phyloP scores from a whole-genome alignment of 2,797 vertebrate species.

The Cossypha dichroa region DNA sequence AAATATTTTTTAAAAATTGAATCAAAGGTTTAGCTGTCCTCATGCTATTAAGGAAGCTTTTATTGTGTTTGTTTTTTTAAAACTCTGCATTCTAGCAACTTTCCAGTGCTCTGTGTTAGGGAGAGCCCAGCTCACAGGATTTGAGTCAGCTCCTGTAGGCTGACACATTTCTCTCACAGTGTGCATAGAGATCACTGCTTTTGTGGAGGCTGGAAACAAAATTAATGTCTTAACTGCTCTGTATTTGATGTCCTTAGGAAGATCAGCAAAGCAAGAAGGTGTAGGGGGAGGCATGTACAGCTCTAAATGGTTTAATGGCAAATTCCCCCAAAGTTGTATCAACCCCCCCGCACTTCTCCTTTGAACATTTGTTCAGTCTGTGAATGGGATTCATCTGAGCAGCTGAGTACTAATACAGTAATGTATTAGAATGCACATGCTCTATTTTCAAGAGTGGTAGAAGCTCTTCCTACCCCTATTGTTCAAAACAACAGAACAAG shows the following conservation, averaged over 20 bases:
- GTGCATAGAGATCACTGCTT: fast-evolving
- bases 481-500: background rate
- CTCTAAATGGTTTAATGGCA: background rate
- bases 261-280: background rate
- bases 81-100: background rate
- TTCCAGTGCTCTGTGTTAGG: background rate
- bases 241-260: background rate
- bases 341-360: fast-evolving
- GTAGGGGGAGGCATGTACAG: too few relatives aligned
- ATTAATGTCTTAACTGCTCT: background rate
- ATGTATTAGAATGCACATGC: background rate
- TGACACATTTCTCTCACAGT: fast-evolving
- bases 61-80: background rate
- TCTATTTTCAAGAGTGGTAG: background rate
- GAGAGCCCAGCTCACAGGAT: background rate
- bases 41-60: background rate
- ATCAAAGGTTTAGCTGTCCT: background rate
- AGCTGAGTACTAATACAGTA: background rate
- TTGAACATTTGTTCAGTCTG: background rate
- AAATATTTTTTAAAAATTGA: background rate
- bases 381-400: background rate
- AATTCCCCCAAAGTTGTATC: background rate
- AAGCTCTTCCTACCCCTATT: background rate
- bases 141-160: background rate
- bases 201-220: background rate